Base-by-base conservation (phyloP, 2,113 vertebrate species). In the Ceuthmochares aereus region DNA sequence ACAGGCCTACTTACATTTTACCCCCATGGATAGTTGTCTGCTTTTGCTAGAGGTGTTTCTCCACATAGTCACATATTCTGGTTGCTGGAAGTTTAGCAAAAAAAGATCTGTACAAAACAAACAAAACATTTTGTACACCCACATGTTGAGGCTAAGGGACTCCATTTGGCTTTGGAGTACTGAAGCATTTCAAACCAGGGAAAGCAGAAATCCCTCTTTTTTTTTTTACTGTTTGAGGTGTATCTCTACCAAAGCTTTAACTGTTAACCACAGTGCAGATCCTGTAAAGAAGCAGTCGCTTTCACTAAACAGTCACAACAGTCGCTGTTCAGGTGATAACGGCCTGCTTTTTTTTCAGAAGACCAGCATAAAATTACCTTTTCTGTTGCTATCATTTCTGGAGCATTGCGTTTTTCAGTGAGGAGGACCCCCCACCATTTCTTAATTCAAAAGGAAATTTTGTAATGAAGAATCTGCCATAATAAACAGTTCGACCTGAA, bases 381-480 rank as follows among this genome's bases (percentile, higher is more conserved):
- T 49, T 59, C n/a, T 10, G 4, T 9, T 36, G 9, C n/a, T 29
- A 64, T 16, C 25, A 4, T 45, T 76, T 64, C 43, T 59, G 27
- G 10, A 51, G 15, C 27, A 45, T 7, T 52, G 6, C 2, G 4
- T 47, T 72, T 83, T 77, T 54, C 16, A 19, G 5, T 9, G 7
- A 59, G 2, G 16, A 40, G 17, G 52, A 27, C 6, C 1, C 5
- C 1, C 2, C 2, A 0, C 1, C 9, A 14, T 47, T 66, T 66
- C 54, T 68, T 84, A 49, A 12, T 74, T 22, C 32, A 74, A 51
- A 78, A 42, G 21, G 2, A n/a, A 51, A 4, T 1, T 77, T 70
- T 72, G 58, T 32, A 43, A 59, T 15, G 26, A 72, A 45, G 23
- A 60, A 37, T 5, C 5, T 66, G 11, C 45, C n/a, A 18, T 55